Evolutionary conservation across 2,797 vertebrate species (phyloP).

Genomic region (Naso thynnoides): DNA sequence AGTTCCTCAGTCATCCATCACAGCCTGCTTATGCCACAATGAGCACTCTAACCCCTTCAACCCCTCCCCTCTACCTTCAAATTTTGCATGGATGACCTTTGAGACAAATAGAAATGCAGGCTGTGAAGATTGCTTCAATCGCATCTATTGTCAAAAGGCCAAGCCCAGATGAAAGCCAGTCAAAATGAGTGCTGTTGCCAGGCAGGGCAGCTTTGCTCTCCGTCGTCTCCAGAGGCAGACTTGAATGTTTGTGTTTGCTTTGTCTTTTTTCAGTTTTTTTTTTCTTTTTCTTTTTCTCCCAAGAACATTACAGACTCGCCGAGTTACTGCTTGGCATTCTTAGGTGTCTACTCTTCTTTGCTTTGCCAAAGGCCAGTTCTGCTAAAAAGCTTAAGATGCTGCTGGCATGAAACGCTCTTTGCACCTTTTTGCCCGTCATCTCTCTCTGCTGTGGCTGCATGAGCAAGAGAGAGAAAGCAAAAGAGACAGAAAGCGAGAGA

Average conservation of each 20-base stretch:
- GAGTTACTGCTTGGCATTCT: conserved; percentile 53
- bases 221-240: conserved; percentile 59
- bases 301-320: conserved; percentile 40
- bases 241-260: conserved; percentile 62
- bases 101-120: conserved; percentile 66
- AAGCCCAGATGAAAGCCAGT: conserved; percentile 68
- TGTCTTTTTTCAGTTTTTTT: conserved; percentile 28
- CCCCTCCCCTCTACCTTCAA: conserved; percentile 38
- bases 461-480: conserved; percentile 15
- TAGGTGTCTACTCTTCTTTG: conserved; percentile 39
- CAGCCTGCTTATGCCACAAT: conserved; percentile 26
- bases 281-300: conserved; percentile 21
- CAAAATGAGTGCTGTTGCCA: conserved; percentile 69
- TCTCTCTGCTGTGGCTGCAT: conserved; percentile 34
- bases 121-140: conserved; percentile 71
- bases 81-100: conserved; percentile 73
- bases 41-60: conserved; percentile 25
- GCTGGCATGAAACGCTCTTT: conserved; percentile 43
- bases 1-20: conserved; percentile 43
- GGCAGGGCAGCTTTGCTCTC: conserved; percentile 57
- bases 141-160: conserved; percentile 73
- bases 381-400: conserved; percentile 46
- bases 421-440: conserved; percentile 41
- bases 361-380: conserved; percentile 62
- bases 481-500: conserved; percentile 6